Evolutionary conservation across 1,140 invertebrate genomes (phyloP), one percentile per base, ranked within the genome.

Genomic region (Drosophila repleta): DNA sequence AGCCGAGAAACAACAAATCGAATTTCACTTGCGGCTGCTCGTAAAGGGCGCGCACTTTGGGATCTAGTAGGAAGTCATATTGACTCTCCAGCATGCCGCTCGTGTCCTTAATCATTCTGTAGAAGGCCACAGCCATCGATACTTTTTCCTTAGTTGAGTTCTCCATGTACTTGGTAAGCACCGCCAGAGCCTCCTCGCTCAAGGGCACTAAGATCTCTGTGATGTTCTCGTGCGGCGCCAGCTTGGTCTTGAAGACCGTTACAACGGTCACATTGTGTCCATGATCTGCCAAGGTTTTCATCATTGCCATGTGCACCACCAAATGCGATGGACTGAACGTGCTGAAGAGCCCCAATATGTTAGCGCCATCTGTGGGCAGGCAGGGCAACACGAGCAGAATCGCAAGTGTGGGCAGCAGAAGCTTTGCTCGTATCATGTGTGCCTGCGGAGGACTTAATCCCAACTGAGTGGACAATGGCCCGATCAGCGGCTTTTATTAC

Each of bases 221-320:
- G 3, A 83, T 80, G 18, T 78, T 78, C 39, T 77, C 67, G 10
- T 74, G 77, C 11, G 49, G 55, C 29, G 5, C 45, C 1, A 70
- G 8, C 65, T 72, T 77, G 8, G 71, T 64, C 20, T 57, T 49
- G 10, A 68, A 1, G 0, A 35, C n/a, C 4, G 60, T n/a, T 2
- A 84, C 72, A 10, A 89, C 43, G 18, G 84, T 89, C 4, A 89
- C 35, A 35, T 89, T 75, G 48, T 89, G 84, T 7, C 81, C 81
- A 5, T 20, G 8, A 32, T 89, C 75, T 0, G 75, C 78, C 8
- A 89, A 45, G 0, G 61, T 11, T 39, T 43, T 55, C 39, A 70
- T 65, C 20, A 88, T 52, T 0, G 77, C 53, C 77, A 78, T 76
- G 52, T 84, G 69, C 10, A 84, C 64, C 8, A 88, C 76, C 17